Percentiles rank a stretch among this genome's conserved stretches.
Evolutionary conservation across 1,140 invertebrate species (phyloP).

Genomic region (Apis laboriosa): DNA sequence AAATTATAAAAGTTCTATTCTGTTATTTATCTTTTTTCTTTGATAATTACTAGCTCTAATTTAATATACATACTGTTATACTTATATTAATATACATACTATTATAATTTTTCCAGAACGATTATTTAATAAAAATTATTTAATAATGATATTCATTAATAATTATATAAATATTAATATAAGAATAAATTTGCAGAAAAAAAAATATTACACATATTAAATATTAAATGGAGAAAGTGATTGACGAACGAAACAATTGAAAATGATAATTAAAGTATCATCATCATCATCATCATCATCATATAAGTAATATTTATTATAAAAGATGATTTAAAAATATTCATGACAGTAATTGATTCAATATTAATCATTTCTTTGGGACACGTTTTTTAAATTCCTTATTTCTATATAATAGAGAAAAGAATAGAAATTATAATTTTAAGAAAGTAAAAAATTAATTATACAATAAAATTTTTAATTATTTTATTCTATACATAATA

Average conservation of each 20-base stretch:
- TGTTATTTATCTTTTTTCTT: no score
- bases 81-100: no score
- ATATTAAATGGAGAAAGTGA: neutral
- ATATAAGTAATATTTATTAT: neutral
- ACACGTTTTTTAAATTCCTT: neutral
- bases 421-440: neutral
- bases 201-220: neutral
- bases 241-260: neutral
- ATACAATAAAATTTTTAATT: no score
- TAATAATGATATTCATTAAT: no score
- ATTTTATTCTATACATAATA: no score
- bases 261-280: neutral
- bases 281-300: neutral
- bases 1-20: no score
- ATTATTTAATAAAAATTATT: no score
- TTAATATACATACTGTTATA: neutral
- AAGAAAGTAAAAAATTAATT: neutral
- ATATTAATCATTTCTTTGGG: slow-evolving; percentile 5
- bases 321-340: neutral
- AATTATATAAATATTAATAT: neutral
- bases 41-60: no score
- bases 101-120: neutral
- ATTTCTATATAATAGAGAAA: neutral
- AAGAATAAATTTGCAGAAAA: neutral
- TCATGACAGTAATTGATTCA: neutral